Conservation (phyloP, 2,888 invertebrate genomes). For the Bhutanitis thaidina region DNA sequence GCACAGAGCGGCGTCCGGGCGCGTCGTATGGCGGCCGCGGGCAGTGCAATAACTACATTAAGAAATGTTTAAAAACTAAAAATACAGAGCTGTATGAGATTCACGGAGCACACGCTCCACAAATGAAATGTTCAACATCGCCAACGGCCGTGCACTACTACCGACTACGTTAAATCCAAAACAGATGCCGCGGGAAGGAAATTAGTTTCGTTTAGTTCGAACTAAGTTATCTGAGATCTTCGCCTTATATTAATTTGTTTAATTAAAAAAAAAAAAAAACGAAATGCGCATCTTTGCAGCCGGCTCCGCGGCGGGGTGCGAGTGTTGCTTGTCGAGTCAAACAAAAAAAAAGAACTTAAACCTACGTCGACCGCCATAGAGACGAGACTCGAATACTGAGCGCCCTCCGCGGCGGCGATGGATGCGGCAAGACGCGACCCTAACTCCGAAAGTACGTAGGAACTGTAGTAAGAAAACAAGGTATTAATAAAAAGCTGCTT, state of each 20-base stretch:
- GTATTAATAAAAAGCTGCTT: constrained; percentile 26
- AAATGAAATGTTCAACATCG: constrained; percentile 39
- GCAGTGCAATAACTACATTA: constrained; percentile 23
- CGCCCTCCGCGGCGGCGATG: constrained; percentile 26
- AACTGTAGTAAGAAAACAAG: constrained; percentile 44
- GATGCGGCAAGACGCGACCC: constrained; percentile 46
- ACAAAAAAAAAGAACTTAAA: constrained; percentile 43
- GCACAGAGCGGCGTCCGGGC: constrained; percentile 20
- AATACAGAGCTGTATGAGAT: constrained; percentile 41
- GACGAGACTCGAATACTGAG: constrained; percentile 31
- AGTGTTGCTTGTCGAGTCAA: constrained; percentile 44
- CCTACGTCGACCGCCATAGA: constrained; percentile 44
- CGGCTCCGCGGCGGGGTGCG: constrained; percentile 43
- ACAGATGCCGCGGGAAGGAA: constrained; percentile 37
- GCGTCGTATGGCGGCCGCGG: constrained; percentile 32
- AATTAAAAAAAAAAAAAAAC: constrained; percentile 42
- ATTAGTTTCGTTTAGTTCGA: constrained; percentile 35
- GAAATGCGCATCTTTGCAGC: constrained; percentile 71
- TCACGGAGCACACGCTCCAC: constrained; percentile 33
- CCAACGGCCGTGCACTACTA: constrained; percentile 71
- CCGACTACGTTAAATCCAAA: constrained; percentile 49
- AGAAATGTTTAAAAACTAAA: constrained; percentile 21
- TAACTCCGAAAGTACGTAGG: constrained; percentile 44
- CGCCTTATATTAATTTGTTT: constrained; percentile 49
- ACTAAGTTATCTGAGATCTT: constrained; percentile 77